Base-by-base conservation (phyloP, 1,140 invertebrate species). In the Drosophila carrolli region DNA sequence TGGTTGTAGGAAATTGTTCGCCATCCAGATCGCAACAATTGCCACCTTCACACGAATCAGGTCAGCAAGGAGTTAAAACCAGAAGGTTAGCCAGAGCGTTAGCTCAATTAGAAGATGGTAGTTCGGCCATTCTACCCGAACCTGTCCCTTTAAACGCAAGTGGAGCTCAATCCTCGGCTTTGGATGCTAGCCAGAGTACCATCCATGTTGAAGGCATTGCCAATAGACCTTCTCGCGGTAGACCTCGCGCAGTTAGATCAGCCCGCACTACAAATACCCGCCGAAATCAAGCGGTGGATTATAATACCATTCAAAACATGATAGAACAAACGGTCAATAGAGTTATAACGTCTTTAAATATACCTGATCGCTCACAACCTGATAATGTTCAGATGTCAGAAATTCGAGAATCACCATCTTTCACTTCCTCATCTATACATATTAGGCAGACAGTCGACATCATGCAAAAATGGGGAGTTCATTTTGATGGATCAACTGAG, bases 401-500 rank as follows among this genome's bases (percentile, higher is more conserved):
- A 3, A 13, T 37, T 7, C 32, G 51, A 32, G 6, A 16, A 19
- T 8, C 14, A 53, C 13, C 27, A 13, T 6, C 51, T 19, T 14
- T 16, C 16, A 37, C 29, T 11, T 53, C 16, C 4, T 35, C 51
- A 11, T 19, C 19, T 19, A 19, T 14, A 35, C 32, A 37, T 38
- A 19, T 32, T 54, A 16, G 51, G 19, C 35, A 50, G 19, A 40
- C 35, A 8, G 46, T 23, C 13, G 58, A 50, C 23, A 50, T n/a
- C n/a, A n/a, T n/a, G n/a, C n/a, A n/a, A n/a, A n/a, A 60, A 19
- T 48, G 32, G 56, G 29, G 27, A 32, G 29, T 47, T 7, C 29
- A 32, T 32, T 35, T 58, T 59, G 43, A 47, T 48, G 44, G 57
- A 13, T 59, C 13, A n/a, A 16, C 27, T 1, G 32, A 48, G 23